These are phyloP conservation scores for Acanthopleura granulata DNA, from an alignment of 2,888 invertebrate species.

Conservation along the genomic window DNA sequence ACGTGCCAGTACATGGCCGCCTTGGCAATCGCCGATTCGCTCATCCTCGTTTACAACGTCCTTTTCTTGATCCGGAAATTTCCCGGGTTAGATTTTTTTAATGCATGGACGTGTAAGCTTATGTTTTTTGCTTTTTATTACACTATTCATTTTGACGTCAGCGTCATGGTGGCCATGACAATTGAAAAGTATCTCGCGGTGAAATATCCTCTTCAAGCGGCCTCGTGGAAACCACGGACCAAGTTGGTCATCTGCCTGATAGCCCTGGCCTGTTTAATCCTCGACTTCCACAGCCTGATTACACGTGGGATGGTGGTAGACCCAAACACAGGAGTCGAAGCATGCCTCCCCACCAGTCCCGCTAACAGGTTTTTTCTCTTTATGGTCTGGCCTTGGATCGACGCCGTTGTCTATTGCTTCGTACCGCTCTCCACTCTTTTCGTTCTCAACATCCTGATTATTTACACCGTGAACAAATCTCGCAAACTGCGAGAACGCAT, in stretches of 20 bases:
- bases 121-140: conserved; percentile 27
- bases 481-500: conserved; percentile 19
- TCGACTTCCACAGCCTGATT: conserved; percentile 26
- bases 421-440: conserved; percentile 21
- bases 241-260: conserved; percentile 20
- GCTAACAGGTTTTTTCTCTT: conserved; percentile 6
- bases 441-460: conserved; percentile 27
- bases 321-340: conserved; percentile 12
- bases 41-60: conserved; percentile 28
- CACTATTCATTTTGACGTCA: conserved; percentile 28
- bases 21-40: conserved; percentile 25
- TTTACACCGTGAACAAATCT: conserved; percentile 21
- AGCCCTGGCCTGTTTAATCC: conserved; percentile 19
- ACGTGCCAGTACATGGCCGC: conserved; percentile 30
- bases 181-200: conserved; percentile 30
- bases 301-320: conserved; percentile 23
- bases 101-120: conserved; percentile 25
- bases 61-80: conserved; percentile 29
- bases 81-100: conserved; percentile 27
- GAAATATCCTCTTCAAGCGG: conserved; percentile 25
- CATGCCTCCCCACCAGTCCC: conserved; percentile 15
- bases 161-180: conserved; percentile 29
- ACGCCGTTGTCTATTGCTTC: conserved; percentile 27
- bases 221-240: conserved; percentile 20
- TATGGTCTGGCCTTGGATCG: conserved; percentile 30